These are phyloP conservation scores for Harpagoxenus sublaevis DNA, from an alignment of 2,888 invertebrate species.

Conservation along the genomic window DNA sequence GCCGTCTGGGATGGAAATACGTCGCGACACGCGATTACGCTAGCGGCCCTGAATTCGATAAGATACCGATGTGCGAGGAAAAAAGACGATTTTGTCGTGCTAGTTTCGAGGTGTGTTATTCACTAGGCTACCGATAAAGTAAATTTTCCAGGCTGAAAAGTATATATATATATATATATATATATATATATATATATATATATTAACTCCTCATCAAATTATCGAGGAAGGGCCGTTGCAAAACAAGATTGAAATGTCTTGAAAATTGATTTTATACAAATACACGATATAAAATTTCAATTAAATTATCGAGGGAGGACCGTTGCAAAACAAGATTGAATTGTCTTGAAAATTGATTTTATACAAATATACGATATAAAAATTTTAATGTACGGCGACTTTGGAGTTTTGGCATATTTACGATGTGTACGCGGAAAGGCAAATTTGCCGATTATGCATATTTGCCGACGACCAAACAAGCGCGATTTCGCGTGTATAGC, in stretches of 20 bases:
- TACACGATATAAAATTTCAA: no score
- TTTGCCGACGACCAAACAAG: not conserved
- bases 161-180: no score
- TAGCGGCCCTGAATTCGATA: conserved; percentile 72
- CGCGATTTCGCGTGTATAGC: not conserved
- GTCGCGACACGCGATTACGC: conserved; percentile 26
- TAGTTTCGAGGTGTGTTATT: not conserved
- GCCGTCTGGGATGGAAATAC: not conserved
- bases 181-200: no score
- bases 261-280: no score
- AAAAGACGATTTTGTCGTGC: conserved; percentile 6
- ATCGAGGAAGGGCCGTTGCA: no score
- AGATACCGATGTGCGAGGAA: conserved; percentile 59
- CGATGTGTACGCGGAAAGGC: not conserved
- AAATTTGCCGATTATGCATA: not conserved
- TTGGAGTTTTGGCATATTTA: not conserved
- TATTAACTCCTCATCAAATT: no score
- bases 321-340: not conserved
- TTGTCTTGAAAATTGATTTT: not conserved
- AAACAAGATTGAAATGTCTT: no score
- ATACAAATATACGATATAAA: no score
- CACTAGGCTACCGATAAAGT: conserved; percentile 30
- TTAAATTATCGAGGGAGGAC: not conserved
- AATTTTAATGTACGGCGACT: not conserved
- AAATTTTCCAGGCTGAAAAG: not conserved